These are phyloP conservation scores for Helicolenus hilgendorfi DNA, from an alignment of 2,797 vertebrate species.

Conservation along the genomic window DNA sequence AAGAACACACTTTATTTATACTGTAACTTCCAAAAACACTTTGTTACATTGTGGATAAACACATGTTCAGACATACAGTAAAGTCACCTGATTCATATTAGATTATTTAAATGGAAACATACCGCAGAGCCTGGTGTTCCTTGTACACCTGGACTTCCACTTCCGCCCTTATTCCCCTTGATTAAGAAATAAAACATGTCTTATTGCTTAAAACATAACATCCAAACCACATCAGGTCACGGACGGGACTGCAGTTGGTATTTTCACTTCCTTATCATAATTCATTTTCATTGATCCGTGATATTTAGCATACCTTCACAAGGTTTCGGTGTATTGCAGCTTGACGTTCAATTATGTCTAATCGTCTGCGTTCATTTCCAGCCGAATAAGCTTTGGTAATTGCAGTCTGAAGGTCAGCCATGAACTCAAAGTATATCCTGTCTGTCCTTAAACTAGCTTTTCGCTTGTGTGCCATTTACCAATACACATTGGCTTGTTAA, in stretches of 20 bases:
- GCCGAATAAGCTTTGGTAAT: conserved; percentile 52
- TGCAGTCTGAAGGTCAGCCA: conserved; percentile 52
- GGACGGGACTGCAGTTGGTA: not conserved
- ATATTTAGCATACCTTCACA: not conserved
- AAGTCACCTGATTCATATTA: conserved; percentile 2
- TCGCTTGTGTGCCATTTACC: conserved; percentile 67
- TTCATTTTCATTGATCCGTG: conserved; percentile 7
- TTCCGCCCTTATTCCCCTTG: conserved; percentile 95
- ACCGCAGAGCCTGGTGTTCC: conserved; percentile 93
- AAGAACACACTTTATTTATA: not conserved
- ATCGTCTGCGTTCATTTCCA: conserved; percentile 51
- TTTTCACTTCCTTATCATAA: conserved; percentile 8
- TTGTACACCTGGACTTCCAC: conserved; percentile 90
- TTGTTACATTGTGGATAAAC: not conserved
- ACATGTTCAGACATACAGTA: not conserved
- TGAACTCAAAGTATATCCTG: conserved; percentile 62
- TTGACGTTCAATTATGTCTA: conserved; percentile 31
- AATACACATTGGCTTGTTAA: conserved; percentile 63
- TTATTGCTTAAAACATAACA: conserved; percentile 26
- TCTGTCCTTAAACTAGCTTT: conserved; percentile 60
- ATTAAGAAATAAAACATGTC: conserved; percentile 45
- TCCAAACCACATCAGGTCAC: conserved; percentile 3
- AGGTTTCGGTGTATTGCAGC: conserved; percentile 27
- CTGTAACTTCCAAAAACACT: not conserved
- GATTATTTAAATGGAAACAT: conserved; percentile 55